Base-by-base conservation (phyloP, 1,140 invertebrate species). In the Aricia agestis region DNA sequence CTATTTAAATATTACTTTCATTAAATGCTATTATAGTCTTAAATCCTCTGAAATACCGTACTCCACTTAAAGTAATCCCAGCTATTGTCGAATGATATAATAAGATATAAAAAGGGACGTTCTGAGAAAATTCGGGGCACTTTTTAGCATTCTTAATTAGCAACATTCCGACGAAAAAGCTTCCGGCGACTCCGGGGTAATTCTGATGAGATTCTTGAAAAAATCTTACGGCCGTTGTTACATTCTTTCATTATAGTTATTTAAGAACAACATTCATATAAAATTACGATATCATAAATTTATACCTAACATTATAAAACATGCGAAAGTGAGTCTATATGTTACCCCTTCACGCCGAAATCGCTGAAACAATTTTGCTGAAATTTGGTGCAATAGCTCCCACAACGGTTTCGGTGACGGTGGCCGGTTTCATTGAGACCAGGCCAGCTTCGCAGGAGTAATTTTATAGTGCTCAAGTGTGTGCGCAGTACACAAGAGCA, bases 121-220 rank as follows among this genome's bases (percentile, higher is more conserved):
- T 52, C 45, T 52, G 45, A 52, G 13, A 11, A 52, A 52, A 52
- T 52, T 52, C 9, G 13, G 45, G 45, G 13, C 45, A 52, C 45
- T 52, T 52, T 52, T 52, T 52, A 52, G 45, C 45, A 52, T 52
- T 52, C 45, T 52, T 52, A 52, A 52, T 52, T 52, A 52, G 45
- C 45, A 52, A 52, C 45, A 52, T 52, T 52, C 45, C 45, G 13
- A 52, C 45, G 45, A 52, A 13, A 52, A 52, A 15, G 45, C 45
- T 52, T 52, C 45, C 10, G 45, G 45, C 45, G 45, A 13, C 45
- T 52, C 45, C 45, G 11, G 45, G 45, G 45, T 52, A 52, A 52
- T 52, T 52, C 45, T 52, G 45, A 52, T 52, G 45, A 52, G 45
- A 52, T 52, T 52, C 45, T 52, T 52, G 45, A 52, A 52, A 52